Evolutionary conservation across 2,797 vertebrate genomes (phyloP).

Genomic region (Balearica regulorum): DNA sequence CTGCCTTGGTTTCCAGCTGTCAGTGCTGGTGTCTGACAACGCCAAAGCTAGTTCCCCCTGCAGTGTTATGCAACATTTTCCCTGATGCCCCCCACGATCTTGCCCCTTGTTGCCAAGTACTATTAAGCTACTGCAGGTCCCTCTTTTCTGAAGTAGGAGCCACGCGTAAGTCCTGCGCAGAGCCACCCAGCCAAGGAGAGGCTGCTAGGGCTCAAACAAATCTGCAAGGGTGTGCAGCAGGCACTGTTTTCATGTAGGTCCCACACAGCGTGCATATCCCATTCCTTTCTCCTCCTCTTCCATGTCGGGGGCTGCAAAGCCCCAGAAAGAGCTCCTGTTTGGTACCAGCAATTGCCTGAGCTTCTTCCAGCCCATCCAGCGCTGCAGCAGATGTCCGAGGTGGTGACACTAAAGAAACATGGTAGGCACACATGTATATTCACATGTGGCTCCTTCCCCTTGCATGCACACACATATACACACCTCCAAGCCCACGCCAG

Average conservation of each 20-base stretch:
- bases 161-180: neutral
- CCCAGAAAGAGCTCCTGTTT: neutral
- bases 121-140: neutral
- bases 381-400: neutral
- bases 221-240: neutral
- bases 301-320: neutral
- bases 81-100: neutral
- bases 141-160: neutral
- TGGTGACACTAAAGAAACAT: neutral
- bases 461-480: neutral
- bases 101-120: neutral
- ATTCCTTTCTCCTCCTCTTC: neutral
- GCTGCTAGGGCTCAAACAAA: neutral
- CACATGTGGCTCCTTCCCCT: neutral
- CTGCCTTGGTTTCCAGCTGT: conserved; percentile 41
- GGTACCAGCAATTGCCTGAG: neutral
- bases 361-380: neutral
- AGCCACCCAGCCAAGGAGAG: neutral
- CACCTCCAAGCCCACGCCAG: neutral
- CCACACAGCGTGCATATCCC: neutral
- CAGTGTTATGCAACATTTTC: neutral
- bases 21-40: conserved; percentile 15
- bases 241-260: neutral
- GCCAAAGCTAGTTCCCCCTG: conserved; percentile 12
- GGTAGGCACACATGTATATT: fast-evolving